These are phyloP conservation scores for Empidonax alnorum DNA, from an alignment of 2,113 vertebrate genomes.

Conservation along the genomic window DNA sequence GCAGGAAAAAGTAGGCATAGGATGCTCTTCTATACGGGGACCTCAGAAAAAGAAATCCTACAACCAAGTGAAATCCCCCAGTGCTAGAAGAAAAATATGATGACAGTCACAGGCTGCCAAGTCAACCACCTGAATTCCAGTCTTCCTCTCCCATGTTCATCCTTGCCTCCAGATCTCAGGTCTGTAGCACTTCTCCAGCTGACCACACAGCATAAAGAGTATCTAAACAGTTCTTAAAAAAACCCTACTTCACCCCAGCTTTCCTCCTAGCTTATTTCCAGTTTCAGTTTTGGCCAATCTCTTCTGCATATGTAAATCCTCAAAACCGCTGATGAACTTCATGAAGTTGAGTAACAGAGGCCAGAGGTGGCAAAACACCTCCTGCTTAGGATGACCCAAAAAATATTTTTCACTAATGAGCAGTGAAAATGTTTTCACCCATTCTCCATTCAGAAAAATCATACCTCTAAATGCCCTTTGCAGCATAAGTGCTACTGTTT, in stretches of 20 bases:
- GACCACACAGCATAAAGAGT: neutral
- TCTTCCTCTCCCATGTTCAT: neutral
- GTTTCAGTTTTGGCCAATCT: neutral
- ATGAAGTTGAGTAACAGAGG: neutral
- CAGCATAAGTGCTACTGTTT: neutral
- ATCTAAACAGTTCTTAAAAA: neutral
- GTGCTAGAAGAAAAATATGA: neutral
- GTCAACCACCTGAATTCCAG: neutral
- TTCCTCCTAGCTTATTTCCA: neutral
- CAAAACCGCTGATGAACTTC: neutral
- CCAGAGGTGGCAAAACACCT: accelerated
- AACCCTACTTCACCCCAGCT: neutral
- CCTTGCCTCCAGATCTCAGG: neutral
- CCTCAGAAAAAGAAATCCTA: neutral
- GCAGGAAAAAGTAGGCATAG: neutral
- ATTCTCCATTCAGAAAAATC: neutral
- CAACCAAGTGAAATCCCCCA: accelerated
- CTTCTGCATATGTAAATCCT: neutral
- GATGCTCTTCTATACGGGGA: neutral
- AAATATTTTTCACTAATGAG: accelerated
- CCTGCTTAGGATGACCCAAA: neutral
- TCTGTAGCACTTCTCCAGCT: neutral
- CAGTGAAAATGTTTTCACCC: neutral
- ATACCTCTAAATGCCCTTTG: neutral
- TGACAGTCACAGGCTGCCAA: neutral